Evolutionary conservation across 2,797 vertebrate species (phyloP).

Genomic region (Salmo trutta): DNA sequence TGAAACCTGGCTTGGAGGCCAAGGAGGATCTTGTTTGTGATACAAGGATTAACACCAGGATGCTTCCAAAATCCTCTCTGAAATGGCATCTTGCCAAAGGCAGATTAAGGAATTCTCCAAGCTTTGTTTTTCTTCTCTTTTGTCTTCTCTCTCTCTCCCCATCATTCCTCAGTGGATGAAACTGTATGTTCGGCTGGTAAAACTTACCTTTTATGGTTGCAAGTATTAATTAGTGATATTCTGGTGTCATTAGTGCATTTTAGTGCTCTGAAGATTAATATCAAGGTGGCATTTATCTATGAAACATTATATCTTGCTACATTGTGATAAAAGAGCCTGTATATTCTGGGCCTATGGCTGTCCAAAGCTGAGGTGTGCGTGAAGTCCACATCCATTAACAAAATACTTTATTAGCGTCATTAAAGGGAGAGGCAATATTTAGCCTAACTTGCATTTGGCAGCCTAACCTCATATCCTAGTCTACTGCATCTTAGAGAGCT

Average conservation of each 20-base stretch:
- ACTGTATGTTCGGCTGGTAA: slow-evolving; percentile 67
- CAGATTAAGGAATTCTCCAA: not conserved
- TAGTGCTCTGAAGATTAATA: slow-evolving; percentile 76
- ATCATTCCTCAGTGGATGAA: slow-evolving; percentile 58
- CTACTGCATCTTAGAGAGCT: slow-evolving; percentile 44
- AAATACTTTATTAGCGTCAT: slow-evolving; percentile 82
- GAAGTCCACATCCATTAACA: slow-evolving; percentile 81
- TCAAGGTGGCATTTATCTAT: slow-evolving; percentile 79
- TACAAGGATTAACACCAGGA: not conserved
- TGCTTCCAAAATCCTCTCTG: not conserved
- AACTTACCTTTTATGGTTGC: slow-evolving; percentile 72
- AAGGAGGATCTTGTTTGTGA: too few relatives aligned
- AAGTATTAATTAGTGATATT: slow-evolving; percentile 80
- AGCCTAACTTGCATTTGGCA: slow-evolving; percentile 70
- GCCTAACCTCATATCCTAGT: slow-evolving; percentile 61
- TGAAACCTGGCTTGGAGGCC: too few relatives aligned
- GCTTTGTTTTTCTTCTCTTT: slow-evolving; percentile 40
- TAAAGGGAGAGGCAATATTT: slow-evolving; percentile 82
- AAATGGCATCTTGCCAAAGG: too few relatives aligned
- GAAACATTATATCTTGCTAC: slow-evolving; percentile 83
- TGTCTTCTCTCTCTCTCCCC: slow-evolving; percentile 49
- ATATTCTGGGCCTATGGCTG: slow-evolving; percentile 71
- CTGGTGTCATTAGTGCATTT: slow-evolving; percentile 81
- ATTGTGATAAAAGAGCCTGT: slow-evolving; percentile 79
- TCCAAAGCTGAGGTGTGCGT: slow-evolving; percentile 68